Evolutionary conservation across 2,113 vertebrate genomes (phyloP).

Genomic region (Spea multiplicata): DNA sequence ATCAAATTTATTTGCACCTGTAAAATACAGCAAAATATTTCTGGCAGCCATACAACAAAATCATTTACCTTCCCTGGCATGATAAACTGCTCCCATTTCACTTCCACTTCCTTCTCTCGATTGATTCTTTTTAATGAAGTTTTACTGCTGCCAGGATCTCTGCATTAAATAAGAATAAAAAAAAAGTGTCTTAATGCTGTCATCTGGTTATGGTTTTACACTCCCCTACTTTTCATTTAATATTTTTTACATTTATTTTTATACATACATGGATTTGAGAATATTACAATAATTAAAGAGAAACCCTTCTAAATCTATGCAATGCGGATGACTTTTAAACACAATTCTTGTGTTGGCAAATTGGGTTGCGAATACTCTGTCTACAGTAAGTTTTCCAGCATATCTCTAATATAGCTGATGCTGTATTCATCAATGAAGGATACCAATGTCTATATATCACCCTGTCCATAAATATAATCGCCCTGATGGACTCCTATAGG

Average conservation of each 20-base stretch:
- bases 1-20: conserved; percentile 15
- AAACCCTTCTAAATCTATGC: too few species aligned
- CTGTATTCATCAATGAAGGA: too few species aligned
- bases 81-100: conserved; percentile 70
- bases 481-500: too few species aligned
- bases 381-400: too few species aligned
- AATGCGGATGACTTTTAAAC: too few species aligned
- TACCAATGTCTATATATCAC: too few species aligned
- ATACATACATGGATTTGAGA: background rate
- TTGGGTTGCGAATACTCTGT: too few species aligned
- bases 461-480: too few species aligned
- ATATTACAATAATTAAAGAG: too few species aligned
- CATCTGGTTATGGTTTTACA: background rate
- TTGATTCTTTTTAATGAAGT: conserved; percentile 60
- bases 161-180: conserved; percentile 49
- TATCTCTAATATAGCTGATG: too few species aligned
- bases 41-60: conserved; percentile 18
- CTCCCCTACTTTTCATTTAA: background rate
- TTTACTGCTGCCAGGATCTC: conserved; percentile 69
- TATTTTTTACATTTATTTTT: background rate
- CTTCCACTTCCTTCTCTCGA: conserved; percentile 63
- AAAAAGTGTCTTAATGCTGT: background rate
- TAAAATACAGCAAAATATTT: conserved; percentile 31
- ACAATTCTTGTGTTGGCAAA: too few species aligned
- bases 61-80: conserved; percentile 57